Evolutionary conservation across 2,888 invertebrate genomes (phyloP).

Genomic region (Amiota communis): DNA sequence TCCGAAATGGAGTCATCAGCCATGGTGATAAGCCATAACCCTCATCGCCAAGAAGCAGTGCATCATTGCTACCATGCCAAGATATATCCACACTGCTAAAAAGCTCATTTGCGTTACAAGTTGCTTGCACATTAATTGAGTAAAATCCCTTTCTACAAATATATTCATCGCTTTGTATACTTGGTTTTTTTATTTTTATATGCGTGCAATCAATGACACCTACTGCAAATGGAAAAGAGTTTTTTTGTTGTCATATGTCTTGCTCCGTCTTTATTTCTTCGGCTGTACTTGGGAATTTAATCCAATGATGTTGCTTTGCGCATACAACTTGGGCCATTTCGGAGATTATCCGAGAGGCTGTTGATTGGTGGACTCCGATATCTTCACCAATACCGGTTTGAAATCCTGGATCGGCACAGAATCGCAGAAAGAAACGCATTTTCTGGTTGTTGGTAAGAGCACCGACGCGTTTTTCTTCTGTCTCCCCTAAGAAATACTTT

Average conservation of each 20-base stretch:
- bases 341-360: no score
- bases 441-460: constrained; percentile 14
- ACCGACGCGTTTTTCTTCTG: background rate
- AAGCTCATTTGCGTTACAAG: constrained; percentile 33
- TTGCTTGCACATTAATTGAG: no score
- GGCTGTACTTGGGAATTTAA: background rate
- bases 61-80: constrained; percentile 36
- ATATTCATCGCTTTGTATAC: no score
- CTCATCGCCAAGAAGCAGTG: constrained; percentile 35
- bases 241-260: background rate
- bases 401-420: constrained; percentile 11
- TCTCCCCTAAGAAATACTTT: background rate
- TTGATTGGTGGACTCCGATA: no score
- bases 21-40: constrained; percentile 23
- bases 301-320: background rate
- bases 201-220: constrained; percentile 4
- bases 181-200: constrained; percentile 1
- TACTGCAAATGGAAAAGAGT: constrained; percentile 6
- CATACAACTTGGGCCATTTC: no score
- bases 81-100: constrained; percentile 36
- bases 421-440: constrained; percentile 8
- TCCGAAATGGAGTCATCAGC: constrained; percentile 13
- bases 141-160: no score
- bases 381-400: no score
- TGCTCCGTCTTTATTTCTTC: constrained; percentile 7